Evolutionary conservation across 2,888 invertebrate genomes (phyloP), one percentile per base, ranked within the genome.

Genomic region (Oegoconia quadripuncta): DNA sequence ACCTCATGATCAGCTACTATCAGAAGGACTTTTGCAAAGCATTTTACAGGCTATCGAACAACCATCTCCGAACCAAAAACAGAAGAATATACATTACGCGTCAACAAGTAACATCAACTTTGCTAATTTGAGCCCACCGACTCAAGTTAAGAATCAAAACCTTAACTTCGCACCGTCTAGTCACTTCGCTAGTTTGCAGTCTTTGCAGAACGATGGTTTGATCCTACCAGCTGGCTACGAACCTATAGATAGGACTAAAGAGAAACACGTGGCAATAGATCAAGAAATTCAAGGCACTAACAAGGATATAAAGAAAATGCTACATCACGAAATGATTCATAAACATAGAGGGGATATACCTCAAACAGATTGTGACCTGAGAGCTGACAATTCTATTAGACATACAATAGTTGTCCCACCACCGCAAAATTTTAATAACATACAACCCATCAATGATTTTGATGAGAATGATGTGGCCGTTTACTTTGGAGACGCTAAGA

Each of bases 11-110:
- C 93, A 95, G 66, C 88, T 95, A 0, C 73, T 95, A 0, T 94
- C 94, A 0, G 92, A 95, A 62, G 95, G 93, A 1, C 80, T 96
- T 0, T 70, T 95, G 1, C 94, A 95, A 64, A 93, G 95, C 35
- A 95, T 96, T 39, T 70, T 96, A 2, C 91, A 93, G 44, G 95
- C 95, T 0, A 95, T 95, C 32, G 95, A 95, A 61, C 92, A 94
- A 47, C 93, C 93, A 0, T 26, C 0, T 12, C 35, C 32, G 27
- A 46, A 39, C 2, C 44, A 45, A 20, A 52, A n/a, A n/a, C n/a
- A n/a, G n/a, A n/a, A n/a, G n/a, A n/a, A 39, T 39, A 44, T 23
- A 23, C 23, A 3, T n/a, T 6, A 3, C 3, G 3, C 23, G 2
- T 23, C 23, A 3, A 8, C 11, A 27, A 12, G 12, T 3, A 27